Conservation (phyloP, 2,888 invertebrate species). For the Neria commutata region DNA sequence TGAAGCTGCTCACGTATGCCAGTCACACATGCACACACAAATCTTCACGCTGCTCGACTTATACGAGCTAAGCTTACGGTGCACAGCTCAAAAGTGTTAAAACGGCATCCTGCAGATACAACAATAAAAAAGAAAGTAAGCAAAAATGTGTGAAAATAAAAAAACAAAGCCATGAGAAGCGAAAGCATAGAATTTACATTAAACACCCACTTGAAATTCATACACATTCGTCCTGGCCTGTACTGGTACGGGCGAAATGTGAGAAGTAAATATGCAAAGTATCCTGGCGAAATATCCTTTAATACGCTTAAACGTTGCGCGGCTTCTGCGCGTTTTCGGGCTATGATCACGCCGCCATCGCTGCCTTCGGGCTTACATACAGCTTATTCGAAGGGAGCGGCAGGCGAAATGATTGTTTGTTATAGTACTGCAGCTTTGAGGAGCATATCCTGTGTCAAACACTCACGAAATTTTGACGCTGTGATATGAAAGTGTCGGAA, state of each 20-base stretch:
- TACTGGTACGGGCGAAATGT: too few species aligned
- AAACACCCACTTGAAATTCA: neutral
- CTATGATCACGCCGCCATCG: neutral
- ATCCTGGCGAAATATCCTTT: neutral
- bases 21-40: too few species aligned
- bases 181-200: neutral
- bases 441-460: neutral
- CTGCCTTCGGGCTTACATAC: neutral
- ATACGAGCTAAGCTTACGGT: too few species aligned
- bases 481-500: too few species aligned
- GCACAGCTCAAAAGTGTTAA: too few species aligned
- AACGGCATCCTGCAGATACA: too few species aligned
- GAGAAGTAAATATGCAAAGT: too few species aligned
- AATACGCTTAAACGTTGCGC: neutral
- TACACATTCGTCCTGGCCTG: too few species aligned
- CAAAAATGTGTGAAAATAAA: neutral
- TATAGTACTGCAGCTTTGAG: too few species aligned
- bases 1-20: too few species aligned
- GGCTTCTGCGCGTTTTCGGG: neutral
- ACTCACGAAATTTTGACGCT: too few species aligned
- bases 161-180: neutral
- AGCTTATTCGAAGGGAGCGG: neutral
- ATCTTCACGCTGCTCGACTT: too few species aligned
- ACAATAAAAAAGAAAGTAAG: neutral
- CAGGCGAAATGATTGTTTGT: neutral